phyloP scores from a whole-genome alignment of 2,888 invertebrate genomes.

The Acheta domesticus region DNA sequence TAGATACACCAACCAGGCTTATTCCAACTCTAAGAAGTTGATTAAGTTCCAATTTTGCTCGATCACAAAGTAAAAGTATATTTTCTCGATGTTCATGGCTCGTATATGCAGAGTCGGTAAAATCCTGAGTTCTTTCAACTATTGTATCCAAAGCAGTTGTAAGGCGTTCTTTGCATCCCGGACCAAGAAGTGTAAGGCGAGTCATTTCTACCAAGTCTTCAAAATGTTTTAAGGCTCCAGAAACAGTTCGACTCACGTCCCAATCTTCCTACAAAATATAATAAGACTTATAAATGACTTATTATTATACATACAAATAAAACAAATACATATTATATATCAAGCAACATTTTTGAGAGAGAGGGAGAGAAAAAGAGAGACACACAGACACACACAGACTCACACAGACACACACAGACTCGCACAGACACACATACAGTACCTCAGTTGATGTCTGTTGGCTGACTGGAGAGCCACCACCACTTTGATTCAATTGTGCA shows the following conservation, averaged over 20 bases:
- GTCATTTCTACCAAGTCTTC: slow-evolving; percentile 84
- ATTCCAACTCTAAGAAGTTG: slow-evolving; percentile 82
- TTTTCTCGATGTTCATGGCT: slow-evolving; percentile 95
- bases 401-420: no score
- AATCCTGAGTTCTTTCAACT: slow-evolving; percentile 94
- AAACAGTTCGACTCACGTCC: slow-evolving; percentile 67
- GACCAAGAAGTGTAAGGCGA: slow-evolving; percentile 71
- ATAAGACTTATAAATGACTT: neutral
- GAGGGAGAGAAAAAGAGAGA: no score
- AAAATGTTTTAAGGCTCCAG: slow-evolving; percentile 77
- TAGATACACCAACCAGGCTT: slow-evolving; percentile 62
- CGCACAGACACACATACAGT: neutral
- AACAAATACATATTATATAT: no score
- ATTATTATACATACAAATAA: neutral
- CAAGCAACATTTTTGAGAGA: no score
- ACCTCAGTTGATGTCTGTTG: slow-evolving; percentile 41
- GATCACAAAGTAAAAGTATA: slow-evolving; percentile 81
- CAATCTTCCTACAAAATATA: slow-evolving; percentile 55
- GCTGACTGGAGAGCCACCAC: slow-evolving; percentile 37
- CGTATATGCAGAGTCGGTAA: slow-evolving; percentile 98
- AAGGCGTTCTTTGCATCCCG: slow-evolving; percentile 70
- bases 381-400: no score
- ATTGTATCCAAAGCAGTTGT: slow-evolving; percentile 84
- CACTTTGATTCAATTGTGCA: slow-evolving; percentile 38
- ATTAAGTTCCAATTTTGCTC: slow-evolving; percentile 87